Evolutionary conservation across 1,140 invertebrate genomes (phyloP).

Genomic region (Halesus radiatus): DNA sequence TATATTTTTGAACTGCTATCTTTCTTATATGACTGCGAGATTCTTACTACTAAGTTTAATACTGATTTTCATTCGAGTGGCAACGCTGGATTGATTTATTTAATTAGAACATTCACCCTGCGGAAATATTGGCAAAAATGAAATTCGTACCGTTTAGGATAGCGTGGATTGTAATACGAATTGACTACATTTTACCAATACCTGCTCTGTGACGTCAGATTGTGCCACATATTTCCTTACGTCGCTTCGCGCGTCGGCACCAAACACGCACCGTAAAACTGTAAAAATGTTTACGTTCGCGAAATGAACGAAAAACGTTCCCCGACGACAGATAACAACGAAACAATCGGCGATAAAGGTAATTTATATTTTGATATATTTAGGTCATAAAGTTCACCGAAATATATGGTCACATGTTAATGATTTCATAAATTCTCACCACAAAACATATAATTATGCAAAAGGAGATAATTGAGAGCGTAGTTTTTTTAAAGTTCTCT

Average conservation of each 20-base stretch:
- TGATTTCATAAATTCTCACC: conserved; percentile 17
- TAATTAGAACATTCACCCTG: no score
- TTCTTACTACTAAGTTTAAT: no score
- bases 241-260: background rate
- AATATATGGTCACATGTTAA: background rate
- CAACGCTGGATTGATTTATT: no score
- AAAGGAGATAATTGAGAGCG: background rate
- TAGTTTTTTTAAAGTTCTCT: background rate
- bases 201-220: no score
- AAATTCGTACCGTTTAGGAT: no score
- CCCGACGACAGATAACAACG: conserved; percentile 14
- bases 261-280: conserved; percentile 19
- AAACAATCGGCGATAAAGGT: conserved; percentile 15
- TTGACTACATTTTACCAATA: no score
- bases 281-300: conserved; percentile 28
- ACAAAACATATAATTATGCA: background rate
- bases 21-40: no score
- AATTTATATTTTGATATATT: conserved; percentile 23
- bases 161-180: no score
- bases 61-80: no score
- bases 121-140: no score
- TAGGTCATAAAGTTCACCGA: background rate
- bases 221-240: conserved; percentile 1
- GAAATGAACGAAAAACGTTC: background rate
- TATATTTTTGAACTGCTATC: no score